Percentiles rank a stretch among this genome's conserved stretches.
These are phyloP conservation scores for Chondrilla cf. caribensis DNA, from an alignment of 37 sponge, comb jelly and placozoan genomes.

Conservation along the genomic window DNA sequence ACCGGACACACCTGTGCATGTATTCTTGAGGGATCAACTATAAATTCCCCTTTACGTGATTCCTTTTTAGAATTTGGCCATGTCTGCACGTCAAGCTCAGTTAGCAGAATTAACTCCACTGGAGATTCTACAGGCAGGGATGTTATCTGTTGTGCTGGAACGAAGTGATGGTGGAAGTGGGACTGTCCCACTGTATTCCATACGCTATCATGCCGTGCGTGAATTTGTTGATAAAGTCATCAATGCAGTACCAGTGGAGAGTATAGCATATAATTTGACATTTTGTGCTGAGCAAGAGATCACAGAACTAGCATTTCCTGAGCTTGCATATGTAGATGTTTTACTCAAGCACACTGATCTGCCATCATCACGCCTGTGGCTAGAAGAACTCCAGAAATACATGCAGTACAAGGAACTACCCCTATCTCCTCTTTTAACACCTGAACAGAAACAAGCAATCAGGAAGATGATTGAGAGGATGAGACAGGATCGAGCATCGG, in stretches of 20 bases:
- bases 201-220: slow-evolving; percentile 9
- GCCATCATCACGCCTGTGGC: background rate
- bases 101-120: slow-evolving; percentile 1
- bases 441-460: too few species aligned
- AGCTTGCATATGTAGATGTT: too few species aligned
- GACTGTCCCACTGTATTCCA: background rate
- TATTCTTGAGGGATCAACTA: too few species aligned
- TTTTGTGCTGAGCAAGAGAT: background rate
- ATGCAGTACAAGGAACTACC: too few species aligned
- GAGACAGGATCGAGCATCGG: too few species aligned
- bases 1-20: too few species aligned
- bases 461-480: background rate
- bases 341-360: too few species aligned
- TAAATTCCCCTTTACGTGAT: too few species aligned
- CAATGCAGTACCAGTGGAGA: slow-evolving; percentile 13
- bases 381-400: background rate
- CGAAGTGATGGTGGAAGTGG: too few species aligned
- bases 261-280: background rate
- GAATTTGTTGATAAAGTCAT: too few species aligned
- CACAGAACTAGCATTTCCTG: too few species aligned
- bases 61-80: slow-evolving; percentile 9
- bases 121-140: background rate
- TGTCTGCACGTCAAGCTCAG: slow-evolving; percentile 11
- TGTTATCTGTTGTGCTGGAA: slow-evolving; percentile 11
- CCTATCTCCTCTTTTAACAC: too few species aligned